Evolutionary conservation across 2,888 invertebrate species (phyloP), one percentile per base, ranked within the genome.

Genomic region (Drosophila niveifrons): DNA sequence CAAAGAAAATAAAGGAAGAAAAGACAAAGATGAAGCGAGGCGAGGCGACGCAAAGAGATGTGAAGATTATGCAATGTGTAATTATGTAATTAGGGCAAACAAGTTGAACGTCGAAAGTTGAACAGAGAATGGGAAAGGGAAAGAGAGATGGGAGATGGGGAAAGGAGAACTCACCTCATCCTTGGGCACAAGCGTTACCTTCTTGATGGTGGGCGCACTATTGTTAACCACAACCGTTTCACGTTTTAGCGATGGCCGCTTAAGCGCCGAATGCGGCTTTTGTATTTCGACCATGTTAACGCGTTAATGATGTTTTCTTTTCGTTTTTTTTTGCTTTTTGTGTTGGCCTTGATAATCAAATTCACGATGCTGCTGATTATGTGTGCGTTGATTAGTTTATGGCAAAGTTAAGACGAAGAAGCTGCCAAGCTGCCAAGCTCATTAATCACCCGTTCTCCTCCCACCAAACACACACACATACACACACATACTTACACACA

Each of bases 151-250:
- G 9, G 31, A 31, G 31, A 31, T 1, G 34, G 34, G 34, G 3
- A 3, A 3, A 36, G 34, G 3, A 11, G 2, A 36, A 89, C 92
- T 92, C 87, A 92, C 92, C 92, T 92, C 92, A 66, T 92, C 92
- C 75, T 92, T 92, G 64, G 92, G 90, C 80, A 92, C 90, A 56
- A 92, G 81, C 44, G 92, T 92, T 47, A 92, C 92, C 86, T 92
- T 92, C 75, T 92, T 92, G 74, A 92, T 90, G 80, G 92, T 89
- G 56, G 92, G 91, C 47, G 92, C 92, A 80, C 84, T 89, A 78
- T 91, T 91, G 80, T 90, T 91, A 72, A 91, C 91, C 72, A 92
- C 92, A 65, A 92, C 91, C 50, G 92, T 92, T 88, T 92, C 92
- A 62, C 92, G 90, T 69, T 92, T 92, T 51, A 91, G 70, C 72